A percentile compares a stretch with the other conserved stretches of the same genome.
Evolutionary conservation across 2,888 invertebrate species (phyloP).

Genomic region (Horisme vitalbata): DNA sequence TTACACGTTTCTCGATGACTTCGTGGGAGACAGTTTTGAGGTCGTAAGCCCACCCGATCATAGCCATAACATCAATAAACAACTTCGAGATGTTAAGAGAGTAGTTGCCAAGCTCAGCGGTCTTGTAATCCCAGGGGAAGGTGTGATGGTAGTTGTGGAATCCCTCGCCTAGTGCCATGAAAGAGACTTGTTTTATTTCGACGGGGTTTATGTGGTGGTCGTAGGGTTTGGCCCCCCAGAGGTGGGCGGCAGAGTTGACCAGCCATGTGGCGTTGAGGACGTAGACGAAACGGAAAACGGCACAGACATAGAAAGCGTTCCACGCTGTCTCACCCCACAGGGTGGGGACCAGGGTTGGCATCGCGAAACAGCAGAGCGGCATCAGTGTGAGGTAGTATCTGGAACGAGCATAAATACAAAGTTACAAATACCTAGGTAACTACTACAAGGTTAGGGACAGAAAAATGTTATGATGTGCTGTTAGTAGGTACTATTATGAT

Average conservation of each 20-base stretch:
- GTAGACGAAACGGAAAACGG: slow-evolving; percentile 89
- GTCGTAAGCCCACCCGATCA: slow-evolving; percentile 94
- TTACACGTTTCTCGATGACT: slow-evolving; percentile 86
- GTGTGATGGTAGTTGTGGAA: slow-evolving; percentile 95
- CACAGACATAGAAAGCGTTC: slow-evolving; percentile 86
- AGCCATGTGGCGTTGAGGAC: slow-evolving; percentile 94
- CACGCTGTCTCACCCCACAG: slow-evolving; percentile 88
- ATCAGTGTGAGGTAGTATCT: slow-evolving; percentile 89
- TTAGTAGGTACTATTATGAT: too few relatives aligned
- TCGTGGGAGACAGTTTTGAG: slow-evolving; percentile 89
- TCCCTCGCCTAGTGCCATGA: slow-evolving; percentile 88
- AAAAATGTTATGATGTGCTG: too few relatives aligned
- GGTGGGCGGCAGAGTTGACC: slow-evolving; percentile 94
- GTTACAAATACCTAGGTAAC: too few relatives aligned
- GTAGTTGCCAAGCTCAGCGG: slow-evolving; percentile 89
- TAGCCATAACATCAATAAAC: slow-evolving; percentile 91
- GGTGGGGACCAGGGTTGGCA: slow-evolving; percentile 89
- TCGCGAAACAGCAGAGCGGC: slow-evolving; percentile 88
- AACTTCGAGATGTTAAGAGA: slow-evolving; percentile 87
- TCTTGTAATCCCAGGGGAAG: slow-evolving; percentile 94
- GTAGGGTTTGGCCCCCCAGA: slow-evolving; percentile 88
- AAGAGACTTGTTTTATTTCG: slow-evolving; percentile 86
- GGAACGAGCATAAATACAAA: slow-evolving; percentile 38
- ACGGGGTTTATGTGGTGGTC: slow-evolving; percentile 89
- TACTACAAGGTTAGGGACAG: too few relatives aligned